Evolutionary conservation across 1,140 invertebrate species (phyloP).

Genomic region (Drosophila elegans): DNA sequence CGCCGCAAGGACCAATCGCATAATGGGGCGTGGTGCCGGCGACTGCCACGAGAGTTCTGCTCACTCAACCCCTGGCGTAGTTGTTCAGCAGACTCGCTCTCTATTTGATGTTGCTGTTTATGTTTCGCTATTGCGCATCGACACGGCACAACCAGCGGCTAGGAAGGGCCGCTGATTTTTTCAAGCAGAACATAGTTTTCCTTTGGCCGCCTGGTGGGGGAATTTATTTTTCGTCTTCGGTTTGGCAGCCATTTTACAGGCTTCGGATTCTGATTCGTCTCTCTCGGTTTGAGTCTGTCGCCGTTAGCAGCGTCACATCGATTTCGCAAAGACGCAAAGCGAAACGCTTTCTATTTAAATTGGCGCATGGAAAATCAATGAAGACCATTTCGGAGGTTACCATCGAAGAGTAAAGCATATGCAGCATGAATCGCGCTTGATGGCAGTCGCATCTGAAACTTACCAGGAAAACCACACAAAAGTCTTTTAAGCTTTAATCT

Average conservation of each 20-base stretch:
- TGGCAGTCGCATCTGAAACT: neutral
- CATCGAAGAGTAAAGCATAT: slow-evolving; percentile 56
- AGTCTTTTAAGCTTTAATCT: slow-evolving; percentile 17
- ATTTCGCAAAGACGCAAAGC: slow-evolving; percentile 9
- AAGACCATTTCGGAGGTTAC: slow-evolving; percentile 6
- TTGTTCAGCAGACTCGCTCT: slow-evolving; percentile 54
- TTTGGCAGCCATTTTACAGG: slow-evolving; percentile 66
- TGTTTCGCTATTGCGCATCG: slow-evolving; percentile 76
- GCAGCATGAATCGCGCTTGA: slow-evolving; percentile 20
- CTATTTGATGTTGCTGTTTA: slow-evolving; percentile 75
- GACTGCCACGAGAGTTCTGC: slow-evolving; percentile 39
- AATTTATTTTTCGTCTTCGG: slow-evolving; percentile 33
- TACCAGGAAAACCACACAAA: slow-evolving; percentile 29
- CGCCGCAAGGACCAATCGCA: slow-evolving; percentile 83
- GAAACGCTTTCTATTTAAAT: slow-evolving; percentile 14
- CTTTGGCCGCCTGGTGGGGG: slow-evolving; percentile 24
- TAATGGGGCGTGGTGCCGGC: slow-evolving; percentile 81
- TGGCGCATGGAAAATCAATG: slow-evolving; percentile 66
- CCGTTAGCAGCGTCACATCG: slow-evolving; percentile 37
- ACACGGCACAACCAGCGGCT: slow-evolving; percentile 32
- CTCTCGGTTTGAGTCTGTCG: neutral
- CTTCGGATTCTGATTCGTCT: slow-evolving; percentile 28
- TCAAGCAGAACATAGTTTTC: slow-evolving; percentile 68
- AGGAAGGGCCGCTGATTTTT: slow-evolving; percentile 41
- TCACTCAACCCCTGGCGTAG: slow-evolving; percentile 22